Evolutionary conservation across 2,113 vertebrate genomes (phyloP), one percentile per base, ranked within the genome.

Genomic region (Alexandromys fortis): DNA sequence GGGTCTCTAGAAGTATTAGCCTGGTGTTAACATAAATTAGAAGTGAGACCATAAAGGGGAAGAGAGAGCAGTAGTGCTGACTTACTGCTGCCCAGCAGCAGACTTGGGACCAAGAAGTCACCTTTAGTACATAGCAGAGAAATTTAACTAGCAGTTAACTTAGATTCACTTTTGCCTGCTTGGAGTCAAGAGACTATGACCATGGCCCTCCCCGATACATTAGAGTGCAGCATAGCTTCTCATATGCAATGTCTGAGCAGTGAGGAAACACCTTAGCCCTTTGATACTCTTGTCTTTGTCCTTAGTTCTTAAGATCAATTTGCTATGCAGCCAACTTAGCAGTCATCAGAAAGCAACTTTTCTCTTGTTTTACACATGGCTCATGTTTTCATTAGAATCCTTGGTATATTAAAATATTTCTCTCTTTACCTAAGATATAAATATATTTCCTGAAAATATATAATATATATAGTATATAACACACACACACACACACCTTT

Each of bases 351-450:
- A 96, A 95, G 61, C 76, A 93, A 42, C 5, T 76, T 86, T 89
- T 94, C 22, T 86, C 86, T 92, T 96, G 38, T 82, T 95, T 95
- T 96, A 87, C 21, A 75, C 6, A 12, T 86, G 9, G 3, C 49
- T 92, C 68, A 30, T 83, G 47, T 89, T 96, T 90, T 90, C 42
- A 88, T 88, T 93, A 77, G 94, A 94, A 85, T 88, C 76, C 10
- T 90, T 88, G 42, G 87, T 76, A 13, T 92, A 92, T 90, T 91
- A 33, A 85, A 81, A 16, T 95, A 42, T 91, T 72, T 94, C 5
- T 79, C 61, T 82, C 26, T 92, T 88, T 75, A 76, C n/a, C 63
- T 81, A 38, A 96, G 92, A 95, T 49, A 49, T 49, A 49, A 11
- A 49, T 55, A 55, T 52, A 52, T 52, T 19, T 55, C 55, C 16